Base-by-base conservation (phyloP, 2,797 vertebrate genomes). In the Sebastes reedi region DNA sequence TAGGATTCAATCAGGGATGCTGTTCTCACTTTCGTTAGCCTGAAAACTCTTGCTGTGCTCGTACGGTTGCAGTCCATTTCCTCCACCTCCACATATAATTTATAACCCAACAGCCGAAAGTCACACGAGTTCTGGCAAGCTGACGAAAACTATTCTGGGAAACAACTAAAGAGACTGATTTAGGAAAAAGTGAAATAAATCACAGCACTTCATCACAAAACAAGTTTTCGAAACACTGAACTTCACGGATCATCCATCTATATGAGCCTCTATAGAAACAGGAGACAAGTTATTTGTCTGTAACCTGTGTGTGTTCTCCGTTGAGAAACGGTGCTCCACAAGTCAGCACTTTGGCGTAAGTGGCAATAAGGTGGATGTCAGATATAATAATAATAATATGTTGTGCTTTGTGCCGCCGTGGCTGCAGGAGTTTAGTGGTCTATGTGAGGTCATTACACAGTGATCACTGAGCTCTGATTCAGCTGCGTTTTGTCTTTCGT, bases 331-430 rank as follows among this genome's bases (percentile, higher is more conserved):
- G 24, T 1, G 3, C 65, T 68, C 32, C 14, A 50, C 30, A 9
- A 82, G 70, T 79, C 87, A 80, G 82, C 89, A 72, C 32, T 81
- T 77, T 8, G n/a, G 24, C 18, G 10, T 71, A 90, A 91, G 66
- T 84, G 82, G 81, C 56, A 81, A 87, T 75, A 74, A 16, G 18
- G 70, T 20, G 54, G 68, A 55, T 30, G 84, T 88, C 87, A 84
- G 56, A 67, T 42, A 55, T 83, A 0, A 77, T 89, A 62, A 66
- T 88, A 58, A 66, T 18, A 29, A 61, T 3, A 6, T 39, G 34
- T 34, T 54, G 3, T 13, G 10, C 30, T 64, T 20, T 25, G 22
- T 22, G 32, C 39, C 32, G 32, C 30, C n/a, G n/a, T n/a, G 3
- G 50, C 81, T 58, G 46, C 59, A 59, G 77, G 29, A 78, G 79